A percentile compares a stretch with the other conserved stretches of the same genome.
Conservation (phyloP, 1,140 invertebrate species). For the Formica selysi region DNA sequence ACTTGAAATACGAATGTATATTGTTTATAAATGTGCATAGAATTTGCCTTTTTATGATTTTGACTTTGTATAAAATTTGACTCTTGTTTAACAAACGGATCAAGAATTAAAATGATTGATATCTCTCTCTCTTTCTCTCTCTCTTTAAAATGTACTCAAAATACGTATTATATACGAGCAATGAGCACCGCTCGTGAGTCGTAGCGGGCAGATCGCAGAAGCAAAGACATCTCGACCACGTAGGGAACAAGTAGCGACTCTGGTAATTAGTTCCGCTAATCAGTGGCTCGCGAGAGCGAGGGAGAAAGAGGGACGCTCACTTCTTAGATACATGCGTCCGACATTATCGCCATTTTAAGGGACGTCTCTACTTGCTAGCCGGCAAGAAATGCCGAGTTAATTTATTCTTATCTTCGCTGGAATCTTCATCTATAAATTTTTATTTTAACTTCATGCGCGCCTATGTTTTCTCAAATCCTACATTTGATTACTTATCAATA, state of each 20-base stretch:
- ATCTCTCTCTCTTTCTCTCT: not conserved
- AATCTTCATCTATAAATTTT: slow-evolving; percentile 57
- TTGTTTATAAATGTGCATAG: not conserved
- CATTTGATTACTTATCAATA: too few species aligned
- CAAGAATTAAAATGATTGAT: not conserved
- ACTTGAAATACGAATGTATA: not conserved
- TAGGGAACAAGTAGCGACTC: slow-evolving; percentile 73
- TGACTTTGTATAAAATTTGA: not conserved
- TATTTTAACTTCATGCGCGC: slow-evolving; percentile 5
- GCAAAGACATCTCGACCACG: slow-evolving; percentile 75
- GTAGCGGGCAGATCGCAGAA: slow-evolving; percentile 72
- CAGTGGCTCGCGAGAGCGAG: slow-evolving; percentile 71
- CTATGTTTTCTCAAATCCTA: not conserved
- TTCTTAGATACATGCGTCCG: slow-evolving; percentile 59
- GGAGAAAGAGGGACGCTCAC: slow-evolving; percentile 40
- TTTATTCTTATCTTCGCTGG: slow-evolving; percentile 57
- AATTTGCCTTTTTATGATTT: not conserved
- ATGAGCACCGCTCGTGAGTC: slow-evolving; percentile 72
- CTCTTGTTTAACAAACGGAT: not conserved
- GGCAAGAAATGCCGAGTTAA: slow-evolving; percentile 44
- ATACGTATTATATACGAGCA: not conserved
- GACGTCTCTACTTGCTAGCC: slow-evolving; percentile 71
- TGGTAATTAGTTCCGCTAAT: slow-evolving; percentile 82
- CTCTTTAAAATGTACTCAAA: not conserved
- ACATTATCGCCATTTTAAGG: slow-evolving; percentile 63